These are phyloP conservation scores for Zosterops borbonicus DNA, from an alignment of 2,113 vertebrate genomes.

Conservation along the genomic window DNA sequence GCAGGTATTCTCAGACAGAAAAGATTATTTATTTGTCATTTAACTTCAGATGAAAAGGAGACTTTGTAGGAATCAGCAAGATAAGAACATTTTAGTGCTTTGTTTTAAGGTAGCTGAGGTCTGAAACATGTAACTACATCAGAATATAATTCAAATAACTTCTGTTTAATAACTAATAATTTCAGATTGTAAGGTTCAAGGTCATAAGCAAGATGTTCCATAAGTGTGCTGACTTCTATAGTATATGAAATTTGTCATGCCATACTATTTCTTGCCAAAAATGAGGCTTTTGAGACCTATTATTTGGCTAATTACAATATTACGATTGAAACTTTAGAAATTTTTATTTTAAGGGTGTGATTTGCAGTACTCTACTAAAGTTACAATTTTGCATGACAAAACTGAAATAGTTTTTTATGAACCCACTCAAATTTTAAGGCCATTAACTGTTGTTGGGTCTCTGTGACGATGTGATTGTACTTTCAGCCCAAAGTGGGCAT, in stretches of 20 bases:
- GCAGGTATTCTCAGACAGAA: not conserved
- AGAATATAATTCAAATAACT: not conserved
- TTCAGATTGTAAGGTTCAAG: not conserved
- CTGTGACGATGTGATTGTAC: not conserved
- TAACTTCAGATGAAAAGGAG: not conserved
- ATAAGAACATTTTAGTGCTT: not conserved
- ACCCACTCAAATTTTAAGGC: not conserved
- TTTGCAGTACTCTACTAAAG: not conserved
- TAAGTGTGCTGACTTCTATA: not conserved
- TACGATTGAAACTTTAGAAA: not conserved
- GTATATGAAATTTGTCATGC: not conserved
- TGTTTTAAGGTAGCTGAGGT: not conserved
- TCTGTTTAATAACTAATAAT: not conserved
- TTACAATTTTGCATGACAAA: not conserved
- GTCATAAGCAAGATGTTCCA: not conserved
- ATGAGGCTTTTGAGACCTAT: not conserved
- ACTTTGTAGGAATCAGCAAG: not conserved
- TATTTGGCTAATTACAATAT: not conserved
- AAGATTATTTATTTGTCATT: slow-evolving; percentile 18
- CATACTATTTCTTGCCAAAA: not conserved
- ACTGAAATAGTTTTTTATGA: not conserved
- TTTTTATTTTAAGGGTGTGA: not conserved
- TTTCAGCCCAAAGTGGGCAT: not conserved
- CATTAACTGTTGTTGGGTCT: not conserved
- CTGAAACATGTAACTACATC: not conserved